Conservation (phyloP, 2,797 vertebrate species). For the Darevskia mixta region DNA sequence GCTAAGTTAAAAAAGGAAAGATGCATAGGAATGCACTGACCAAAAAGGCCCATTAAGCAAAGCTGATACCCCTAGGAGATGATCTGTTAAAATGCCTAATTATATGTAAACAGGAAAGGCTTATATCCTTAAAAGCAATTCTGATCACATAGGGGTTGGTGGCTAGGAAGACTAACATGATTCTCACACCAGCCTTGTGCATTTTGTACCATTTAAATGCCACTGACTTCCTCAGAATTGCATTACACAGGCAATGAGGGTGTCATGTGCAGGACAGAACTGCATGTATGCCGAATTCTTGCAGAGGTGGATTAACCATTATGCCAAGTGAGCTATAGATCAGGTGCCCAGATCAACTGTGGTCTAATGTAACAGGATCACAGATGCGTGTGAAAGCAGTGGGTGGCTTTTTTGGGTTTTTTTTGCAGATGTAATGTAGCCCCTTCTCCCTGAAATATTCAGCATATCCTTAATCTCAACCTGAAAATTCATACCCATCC, state of each 20-base stretch:
- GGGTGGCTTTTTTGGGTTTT: too few species aligned
- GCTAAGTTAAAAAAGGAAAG: constrained; percentile 3
- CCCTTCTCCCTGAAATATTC: background rate
- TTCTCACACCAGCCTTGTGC: background rate
- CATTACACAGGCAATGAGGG: constrained; percentile 19
- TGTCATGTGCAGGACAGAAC: background rate
- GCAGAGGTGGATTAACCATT: background rate
- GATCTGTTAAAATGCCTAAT: constrained; percentile 32
- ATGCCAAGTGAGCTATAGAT: background rate
- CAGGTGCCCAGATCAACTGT: too few species aligned
- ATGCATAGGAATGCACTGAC: constrained; percentile 6
- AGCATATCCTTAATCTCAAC: background rate
- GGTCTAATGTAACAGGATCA: background rate
- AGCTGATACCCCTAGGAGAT: background rate
- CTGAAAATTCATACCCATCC: background rate
- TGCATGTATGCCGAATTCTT: background rate
- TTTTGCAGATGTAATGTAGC: background rate
- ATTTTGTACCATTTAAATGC: background rate
- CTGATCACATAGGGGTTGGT: constrained; percentile 37
- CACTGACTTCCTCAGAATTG: background rate
- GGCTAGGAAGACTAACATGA: background rate
- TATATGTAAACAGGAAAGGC: constrained; percentile 35
- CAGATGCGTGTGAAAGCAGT: background rate
- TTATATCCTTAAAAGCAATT: constrained; percentile 28
- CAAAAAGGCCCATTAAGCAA: background rate